Base-by-base conservation (phyloP, 2,113 vertebrate genomes). In the Varanus komodoensis region DNA sequence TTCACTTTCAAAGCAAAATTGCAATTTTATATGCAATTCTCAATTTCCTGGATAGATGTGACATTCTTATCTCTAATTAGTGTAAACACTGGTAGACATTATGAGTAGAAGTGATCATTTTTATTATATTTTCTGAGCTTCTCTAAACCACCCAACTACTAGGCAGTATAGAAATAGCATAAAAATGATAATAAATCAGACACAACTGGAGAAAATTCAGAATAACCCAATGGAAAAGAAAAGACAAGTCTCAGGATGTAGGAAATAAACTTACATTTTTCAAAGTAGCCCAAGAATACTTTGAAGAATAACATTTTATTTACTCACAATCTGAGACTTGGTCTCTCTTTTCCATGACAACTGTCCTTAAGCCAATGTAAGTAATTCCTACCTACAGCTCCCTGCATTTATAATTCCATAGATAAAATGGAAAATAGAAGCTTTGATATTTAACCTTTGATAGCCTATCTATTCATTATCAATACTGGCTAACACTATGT, bases 341-440 rank as follows among this genome's bases (percentile, higher is more conserved):
- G 17, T 64, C 19, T 64, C 61, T 64, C 61, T 64, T 64, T 64
- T 64, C 61, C 19, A 64, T 21, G 19, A 64, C 3, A 75, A 85
- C 23, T 32, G 50, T 29, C 17, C 38, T 50, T 68, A 44, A 86
- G 52, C n/a, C 32, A 54, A 73, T 71, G 11, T 50, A 29, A n/a
- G 11, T 2, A 21, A 85, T 71, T 52, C 71, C 83, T 52, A 85
- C 48, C 29, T 71, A 52, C 48, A 85, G 27, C 87, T 90, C 88
- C 77, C 78, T 82, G 92, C 88, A 83, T 91, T 84, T 85, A 89
- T 93, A 92, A 75, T 68, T 93, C 87, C 89, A 23, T 82, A 87
- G 89, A 91, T 88, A 85, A 80, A 75, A 67, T 89, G 68, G 64
- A 91, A 94, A 91, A 34, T 29, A 68, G 57, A 86, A 25, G 7